These are phyloP conservation scores for Nothobranchius furzeri DNA, from an alignment of 2,113 vertebrate genomes.

Conservation along the genomic window DNA sequence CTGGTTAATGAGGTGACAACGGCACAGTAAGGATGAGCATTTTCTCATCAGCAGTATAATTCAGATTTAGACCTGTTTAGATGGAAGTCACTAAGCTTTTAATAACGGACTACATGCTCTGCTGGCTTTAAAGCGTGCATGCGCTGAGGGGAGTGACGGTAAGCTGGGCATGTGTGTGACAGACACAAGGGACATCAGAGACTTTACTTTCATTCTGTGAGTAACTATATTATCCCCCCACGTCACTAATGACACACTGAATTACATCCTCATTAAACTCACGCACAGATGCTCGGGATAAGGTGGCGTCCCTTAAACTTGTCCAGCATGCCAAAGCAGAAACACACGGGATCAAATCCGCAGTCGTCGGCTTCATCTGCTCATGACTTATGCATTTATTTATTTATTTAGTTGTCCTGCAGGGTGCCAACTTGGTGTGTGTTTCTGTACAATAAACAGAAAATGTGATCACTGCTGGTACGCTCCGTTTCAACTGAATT, in stretches of 20 bases:
- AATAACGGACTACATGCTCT: slow-evolving; percentile 52
- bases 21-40: slow-evolving; percentile 52
- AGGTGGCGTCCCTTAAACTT: slow-evolving; percentile 14
- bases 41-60: slow-evolving; percentile 57
- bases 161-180: background rate
- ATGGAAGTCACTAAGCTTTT: slow-evolving; percentile 56
- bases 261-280: background rate
- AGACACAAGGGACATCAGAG: background rate
- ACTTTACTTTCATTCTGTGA: too few relatives aligned
- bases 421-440: background rate
- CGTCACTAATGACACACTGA: background rate
- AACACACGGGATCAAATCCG: background rate
- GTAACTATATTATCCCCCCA: too few relatives aligned
- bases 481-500: slow-evolving; percentile 21
- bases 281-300: background rate
- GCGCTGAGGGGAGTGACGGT: background rate
- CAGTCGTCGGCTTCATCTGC: background rate
- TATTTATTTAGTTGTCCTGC: background rate
- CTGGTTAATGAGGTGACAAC: slow-evolving; percentile 57
- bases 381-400: background rate
- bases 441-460: background rate
- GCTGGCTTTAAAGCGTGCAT: slow-evolving; percentile 25
- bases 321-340: background rate
- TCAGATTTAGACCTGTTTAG: slow-evolving; percentile 52
- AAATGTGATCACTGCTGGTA: slow-evolving; percentile 18